Conservation (phyloP, 2,888 invertebrate species). For the Pseudolycoriella hygida region DNA sequence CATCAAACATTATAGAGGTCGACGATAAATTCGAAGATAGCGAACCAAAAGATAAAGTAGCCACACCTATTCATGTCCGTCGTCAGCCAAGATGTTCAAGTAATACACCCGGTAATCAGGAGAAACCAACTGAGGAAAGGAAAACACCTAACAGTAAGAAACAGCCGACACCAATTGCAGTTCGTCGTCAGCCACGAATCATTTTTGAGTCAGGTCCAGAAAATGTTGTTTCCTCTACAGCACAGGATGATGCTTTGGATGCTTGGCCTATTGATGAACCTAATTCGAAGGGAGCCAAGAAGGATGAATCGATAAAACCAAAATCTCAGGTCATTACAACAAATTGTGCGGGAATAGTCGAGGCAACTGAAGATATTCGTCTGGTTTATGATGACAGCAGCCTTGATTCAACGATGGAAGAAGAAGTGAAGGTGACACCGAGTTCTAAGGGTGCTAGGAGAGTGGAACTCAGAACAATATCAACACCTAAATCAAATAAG, state of each 20-base stretch:
- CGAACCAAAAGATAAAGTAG: conserved; percentile 20
- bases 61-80: conserved; percentile 25
- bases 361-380: conserved; percentile 39
- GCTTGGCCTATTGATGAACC: conserved; percentile 17
- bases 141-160: conserved; percentile 15
- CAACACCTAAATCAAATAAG: conserved; percentile 57
- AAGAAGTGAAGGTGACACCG: not conserved
- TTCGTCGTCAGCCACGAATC: conserved; percentile 22
- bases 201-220: conserved; percentile 8
- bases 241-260: conserved; percentile 23
- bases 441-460: conserved; percentile 40
- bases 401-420: conserved; percentile 19
- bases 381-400: conserved; percentile 38
- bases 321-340: not conserved
- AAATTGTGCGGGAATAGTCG: conserved; percentile 16
- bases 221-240: conserved; percentile 11
- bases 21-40: conserved; percentile 26
- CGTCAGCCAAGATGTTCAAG: conserved; percentile 19
- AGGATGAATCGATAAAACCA: conserved; percentile 3
- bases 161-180: conserved; percentile 20
- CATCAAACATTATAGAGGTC: conserved; percentile 23
- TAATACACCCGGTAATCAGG: not conserved
- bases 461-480: conserved; percentile 56
- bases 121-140: conserved; percentile 14
- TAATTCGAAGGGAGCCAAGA: conserved; percentile 10